Evolutionary conservation across 1,140 invertebrate species (phyloP).

Genomic region (Berghia stephanieae): DNA sequence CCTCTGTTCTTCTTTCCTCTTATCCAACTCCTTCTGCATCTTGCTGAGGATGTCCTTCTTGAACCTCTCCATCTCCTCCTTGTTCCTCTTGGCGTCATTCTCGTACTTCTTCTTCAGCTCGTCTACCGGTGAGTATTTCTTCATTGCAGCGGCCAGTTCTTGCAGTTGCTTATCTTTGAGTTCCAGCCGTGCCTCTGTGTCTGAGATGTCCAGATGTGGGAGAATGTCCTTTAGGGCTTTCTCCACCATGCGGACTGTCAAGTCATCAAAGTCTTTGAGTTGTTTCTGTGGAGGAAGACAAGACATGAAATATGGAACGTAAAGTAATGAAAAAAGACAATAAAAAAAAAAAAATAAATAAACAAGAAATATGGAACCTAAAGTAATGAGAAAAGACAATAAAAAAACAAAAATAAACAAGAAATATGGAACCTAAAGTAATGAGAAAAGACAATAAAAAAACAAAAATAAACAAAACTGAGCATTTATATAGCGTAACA

Average conservation of each 20-base stretch:
- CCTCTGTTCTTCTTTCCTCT: slow-evolving; percentile 48
- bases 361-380: too few species aligned
- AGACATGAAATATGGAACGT: neutral
- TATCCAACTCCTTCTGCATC: slow-evolving; percentile 57
- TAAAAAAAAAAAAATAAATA: too few species aligned
- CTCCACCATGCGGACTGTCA: slow-evolving; percentile 48
- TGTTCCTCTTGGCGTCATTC: slow-evolving; percentile 51
- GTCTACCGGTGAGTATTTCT: slow-evolving; percentile 52
- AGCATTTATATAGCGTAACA: too few species aligned
- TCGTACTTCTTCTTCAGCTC: slow-evolving; percentile 56
- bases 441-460: too few species aligned
- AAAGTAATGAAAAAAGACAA: too few species aligned
- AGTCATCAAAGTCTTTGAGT: slow-evolving; percentile 57
- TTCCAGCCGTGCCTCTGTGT: slow-evolving; percentile 53
- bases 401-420: too few species aligned
- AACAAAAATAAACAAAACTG: too few species aligned
- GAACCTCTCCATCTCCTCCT: slow-evolving; percentile 50
- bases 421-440: too few species aligned
- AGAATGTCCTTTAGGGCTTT: slow-evolving; percentile 53
- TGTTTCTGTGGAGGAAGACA: slow-evolving; percentile 44
- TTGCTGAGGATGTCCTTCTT: slow-evolving; percentile 47
- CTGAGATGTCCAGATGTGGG: slow-evolving; percentile 51
- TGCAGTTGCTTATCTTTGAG: slow-evolving; percentile 62
- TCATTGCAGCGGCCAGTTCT: slow-evolving; percentile 61
- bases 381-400: too few species aligned